Conservation (phyloP, 2,888 invertebrate genomes). For the Lydus trimaculatus region DNA sequence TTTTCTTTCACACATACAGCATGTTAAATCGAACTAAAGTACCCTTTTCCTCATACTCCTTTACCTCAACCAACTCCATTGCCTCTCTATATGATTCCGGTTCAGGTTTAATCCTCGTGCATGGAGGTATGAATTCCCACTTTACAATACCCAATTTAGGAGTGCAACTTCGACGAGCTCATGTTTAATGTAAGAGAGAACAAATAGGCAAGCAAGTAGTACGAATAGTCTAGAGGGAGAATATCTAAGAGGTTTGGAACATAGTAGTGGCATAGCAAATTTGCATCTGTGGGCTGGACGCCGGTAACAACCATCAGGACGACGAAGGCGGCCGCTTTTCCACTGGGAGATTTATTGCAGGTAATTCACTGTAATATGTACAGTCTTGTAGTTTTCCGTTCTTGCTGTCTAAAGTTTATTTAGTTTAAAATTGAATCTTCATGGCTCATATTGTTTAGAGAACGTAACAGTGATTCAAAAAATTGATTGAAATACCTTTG, state of each 20-base stretch:
- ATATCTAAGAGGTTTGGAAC: neutral
- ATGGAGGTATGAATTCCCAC: conserved; percentile 22
- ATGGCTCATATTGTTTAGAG: too few species aligned
- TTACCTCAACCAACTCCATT: neutral
- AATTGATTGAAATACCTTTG: too few species aligned
- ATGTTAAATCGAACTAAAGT: neutral
- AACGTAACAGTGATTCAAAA: too few species aligned
- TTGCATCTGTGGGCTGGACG: neutral
- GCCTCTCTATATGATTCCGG: neutral
- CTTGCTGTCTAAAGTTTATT: neutral
- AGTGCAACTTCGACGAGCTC: conserved; percentile 36
- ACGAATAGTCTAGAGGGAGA: neutral
- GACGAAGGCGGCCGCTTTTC: neutral
- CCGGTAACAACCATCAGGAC: neutral
- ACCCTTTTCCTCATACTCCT: neutral
- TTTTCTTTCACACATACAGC: neutral
- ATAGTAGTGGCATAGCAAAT: neutral
- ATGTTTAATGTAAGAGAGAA: conserved; percentile 42
- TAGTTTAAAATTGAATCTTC: neutral
- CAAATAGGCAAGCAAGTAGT: neutral
- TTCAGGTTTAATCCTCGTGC: neutral
- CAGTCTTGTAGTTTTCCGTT: too few species aligned
- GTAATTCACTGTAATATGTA: neutral
- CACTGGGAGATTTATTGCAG: neutral
- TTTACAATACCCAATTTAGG: conserved; percentile 39